These are phyloP conservation scores for Eupristina koningsbergeri DNA, from an alignment of 1,140 invertebrate genomes.

Conservation along the genomic window DNA sequence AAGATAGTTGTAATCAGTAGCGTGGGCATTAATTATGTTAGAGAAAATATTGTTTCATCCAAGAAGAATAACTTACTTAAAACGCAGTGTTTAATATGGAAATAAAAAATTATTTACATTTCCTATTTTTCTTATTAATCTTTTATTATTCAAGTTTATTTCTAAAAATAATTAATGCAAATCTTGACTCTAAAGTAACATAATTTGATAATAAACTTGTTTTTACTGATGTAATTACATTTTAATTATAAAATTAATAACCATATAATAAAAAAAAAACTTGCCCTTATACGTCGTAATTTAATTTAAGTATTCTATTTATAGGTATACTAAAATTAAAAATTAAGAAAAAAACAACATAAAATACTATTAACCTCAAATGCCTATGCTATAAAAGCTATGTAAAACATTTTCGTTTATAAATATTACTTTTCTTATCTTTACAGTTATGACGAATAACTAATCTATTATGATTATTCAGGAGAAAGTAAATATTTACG, in stretches of 20 bases:
- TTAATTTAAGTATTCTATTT: slow-evolving; percentile 3
- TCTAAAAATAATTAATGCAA: slow-evolving; percentile 19
- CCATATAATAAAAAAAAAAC: background rate
- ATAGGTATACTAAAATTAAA: background rate
- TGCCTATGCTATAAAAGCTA: slow-evolving; percentile 5
- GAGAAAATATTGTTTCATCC: slow-evolving; percentile 19
- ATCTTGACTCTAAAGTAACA: background rate
- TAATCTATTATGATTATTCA: slow-evolving; percentile 12
- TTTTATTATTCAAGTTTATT: background rate
- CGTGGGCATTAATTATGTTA: slow-evolving; percentile 25
- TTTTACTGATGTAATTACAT: slow-evolving; percentile 13
- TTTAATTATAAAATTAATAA: background rate
- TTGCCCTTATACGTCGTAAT: background rate
- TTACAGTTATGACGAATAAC: slow-evolving; percentile 1
- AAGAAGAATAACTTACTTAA: background rate
- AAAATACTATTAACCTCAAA: slow-evolving; percentile 11
- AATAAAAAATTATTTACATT: background rate
- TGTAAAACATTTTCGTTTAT: slow-evolving; percentile 13
- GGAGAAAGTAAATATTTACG: slow-evolving; percentile 20
- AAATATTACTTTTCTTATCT: slow-evolving; percentile 7
- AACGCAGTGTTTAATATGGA: background rate
- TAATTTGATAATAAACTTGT: slow-evolving; percentile 6
- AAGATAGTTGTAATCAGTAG: slow-evolving; percentile 41
- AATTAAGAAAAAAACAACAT: too few species aligned
- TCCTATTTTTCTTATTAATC: slow-evolving; percentile 20